Conservation (phyloP, 2,797 vertebrate species). For the Valencia hispanica region DNA sequence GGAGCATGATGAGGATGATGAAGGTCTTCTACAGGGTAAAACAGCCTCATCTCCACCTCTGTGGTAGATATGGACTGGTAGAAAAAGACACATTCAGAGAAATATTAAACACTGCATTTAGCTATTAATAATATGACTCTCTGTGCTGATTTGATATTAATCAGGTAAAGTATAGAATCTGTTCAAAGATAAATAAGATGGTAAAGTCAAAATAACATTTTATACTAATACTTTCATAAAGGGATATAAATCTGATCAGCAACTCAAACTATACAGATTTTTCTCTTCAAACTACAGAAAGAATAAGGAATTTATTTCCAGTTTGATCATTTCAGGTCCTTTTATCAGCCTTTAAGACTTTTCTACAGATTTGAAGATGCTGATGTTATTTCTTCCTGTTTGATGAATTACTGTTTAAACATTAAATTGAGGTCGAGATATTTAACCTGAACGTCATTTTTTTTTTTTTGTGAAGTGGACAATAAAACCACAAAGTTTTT, state of each 20-base stretch:
- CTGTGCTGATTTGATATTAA: not conserved
- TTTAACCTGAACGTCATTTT: too few relatives aligned
- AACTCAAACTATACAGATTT: not conserved
- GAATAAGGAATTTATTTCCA: constrained; percentile 1
- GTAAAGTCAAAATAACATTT: not conserved
- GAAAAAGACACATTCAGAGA: not conserved
- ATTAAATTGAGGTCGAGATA: too few relatives aligned
- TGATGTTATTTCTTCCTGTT: not conserved
- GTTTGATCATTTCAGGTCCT: not conserved
- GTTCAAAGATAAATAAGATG: too few relatives aligned
- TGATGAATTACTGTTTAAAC: too few relatives aligned
- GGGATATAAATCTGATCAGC: too few relatives aligned
- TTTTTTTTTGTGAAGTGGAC: too few relatives aligned
- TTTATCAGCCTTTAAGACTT: not conserved
- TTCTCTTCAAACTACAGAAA: constrained; percentile 28
- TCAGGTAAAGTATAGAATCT: not conserved
- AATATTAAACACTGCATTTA: not conserved
- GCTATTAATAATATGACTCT: not conserved
- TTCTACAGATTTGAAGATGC: not conserved
- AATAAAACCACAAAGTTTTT: too few relatives aligned
- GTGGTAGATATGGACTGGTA: not conserved
- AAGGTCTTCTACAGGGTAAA: constrained; percentile 1
- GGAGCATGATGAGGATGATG: not conserved
- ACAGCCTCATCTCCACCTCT: not conserved
- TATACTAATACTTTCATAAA: too few relatives aligned